Conservation (phyloP, 2,797 vertebrate genomes). For the Tragelaphus eurycerus region DNA sequence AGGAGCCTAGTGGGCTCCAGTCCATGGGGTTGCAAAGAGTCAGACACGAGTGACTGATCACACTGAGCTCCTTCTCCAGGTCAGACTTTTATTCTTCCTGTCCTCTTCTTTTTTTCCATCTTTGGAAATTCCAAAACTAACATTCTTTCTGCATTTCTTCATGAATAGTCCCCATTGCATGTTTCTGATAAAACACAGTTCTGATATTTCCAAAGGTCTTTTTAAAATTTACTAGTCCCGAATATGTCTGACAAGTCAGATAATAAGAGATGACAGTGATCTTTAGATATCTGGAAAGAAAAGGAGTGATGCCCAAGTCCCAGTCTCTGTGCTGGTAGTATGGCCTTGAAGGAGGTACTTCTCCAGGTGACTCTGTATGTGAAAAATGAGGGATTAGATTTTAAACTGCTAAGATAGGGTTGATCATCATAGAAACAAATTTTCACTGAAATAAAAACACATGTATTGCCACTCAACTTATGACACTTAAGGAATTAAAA, state of each 20-base stretch:
- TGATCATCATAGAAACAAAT: neutral
- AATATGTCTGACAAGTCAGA: neutral
- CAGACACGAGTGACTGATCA: fast-evolving
- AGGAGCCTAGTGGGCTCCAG: neutral
- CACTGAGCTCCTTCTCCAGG: neutral
- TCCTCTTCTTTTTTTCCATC: neutral
- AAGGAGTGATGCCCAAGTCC: neutral
- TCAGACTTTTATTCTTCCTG: neutral
- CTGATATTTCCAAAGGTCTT: neutral
- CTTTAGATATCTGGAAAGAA: neutral
- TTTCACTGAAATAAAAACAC: constrained; percentile 19
- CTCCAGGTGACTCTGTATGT: neutral
- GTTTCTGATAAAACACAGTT: neutral
- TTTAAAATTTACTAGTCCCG: neutral
- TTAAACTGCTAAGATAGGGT: neutral
- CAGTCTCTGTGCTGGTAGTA: neutral
- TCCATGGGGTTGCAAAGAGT: neutral
- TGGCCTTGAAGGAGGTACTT: neutral
- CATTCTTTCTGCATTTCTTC: neutral
- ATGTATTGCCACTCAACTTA: neutral
- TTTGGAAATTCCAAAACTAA: neutral
- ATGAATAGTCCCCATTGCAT: neutral
- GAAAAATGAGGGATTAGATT: neutral
- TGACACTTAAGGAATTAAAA: constrained; percentile 35
- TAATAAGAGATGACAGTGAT: neutral